Percentiles rank a stretch among this genome's conserved stretches.
Conservation (phyloP, 2,888 invertebrate species). For the Terebella lapidaria region DNA sequence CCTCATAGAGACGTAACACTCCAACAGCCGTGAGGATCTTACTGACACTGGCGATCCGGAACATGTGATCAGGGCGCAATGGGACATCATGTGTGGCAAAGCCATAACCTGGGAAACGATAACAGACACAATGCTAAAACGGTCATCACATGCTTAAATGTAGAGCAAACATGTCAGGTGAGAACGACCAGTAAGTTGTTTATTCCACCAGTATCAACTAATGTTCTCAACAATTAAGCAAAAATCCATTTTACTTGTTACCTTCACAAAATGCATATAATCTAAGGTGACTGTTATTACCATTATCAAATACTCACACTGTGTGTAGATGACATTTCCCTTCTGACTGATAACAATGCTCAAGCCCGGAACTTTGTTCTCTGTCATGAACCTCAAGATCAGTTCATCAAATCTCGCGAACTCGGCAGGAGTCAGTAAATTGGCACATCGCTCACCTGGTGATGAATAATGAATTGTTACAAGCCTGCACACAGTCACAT, state of each 20-base stretch:
- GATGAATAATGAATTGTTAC: too few relatives aligned
- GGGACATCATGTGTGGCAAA: slow-evolving; percentile 14
- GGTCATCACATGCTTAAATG: too few relatives aligned
- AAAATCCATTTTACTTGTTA: too few relatives aligned
- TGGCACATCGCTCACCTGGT: slow-evolving; percentile 1
- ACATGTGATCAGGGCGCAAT: slow-evolving; percentile 21
- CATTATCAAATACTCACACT: slow-evolving; percentile 17
- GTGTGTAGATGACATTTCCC: slow-evolving; percentile 18
- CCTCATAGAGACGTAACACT: slow-evolving; percentile 17
- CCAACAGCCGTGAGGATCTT: slow-evolving; percentile 24
- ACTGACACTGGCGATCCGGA: slow-evolving; percentile 23
- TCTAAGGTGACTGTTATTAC: too few relatives aligned
- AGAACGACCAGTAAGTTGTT: too few relatives aligned
- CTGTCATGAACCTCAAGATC: slow-evolving; percentile 22
- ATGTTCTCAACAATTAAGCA: too few relatives aligned
- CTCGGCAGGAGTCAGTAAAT: slow-evolving; percentile 6
- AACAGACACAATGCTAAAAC: too few relatives aligned
- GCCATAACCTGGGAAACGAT: slow-evolving; percentile 26
- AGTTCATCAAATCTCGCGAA: slow-evolving; percentile 20
- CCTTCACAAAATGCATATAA: too few relatives aligned
- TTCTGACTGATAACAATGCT: slow-evolving; percentile 21
- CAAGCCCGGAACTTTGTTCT: slow-evolving; percentile 22
- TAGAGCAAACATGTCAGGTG: too few relatives aligned
- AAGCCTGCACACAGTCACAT: too few relatives aligned
- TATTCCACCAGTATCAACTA: too few relatives aligned